Evolutionary conservation across 2,888 invertebrate species (phyloP).

Genomic region (Cephonodes hylas): DNA sequence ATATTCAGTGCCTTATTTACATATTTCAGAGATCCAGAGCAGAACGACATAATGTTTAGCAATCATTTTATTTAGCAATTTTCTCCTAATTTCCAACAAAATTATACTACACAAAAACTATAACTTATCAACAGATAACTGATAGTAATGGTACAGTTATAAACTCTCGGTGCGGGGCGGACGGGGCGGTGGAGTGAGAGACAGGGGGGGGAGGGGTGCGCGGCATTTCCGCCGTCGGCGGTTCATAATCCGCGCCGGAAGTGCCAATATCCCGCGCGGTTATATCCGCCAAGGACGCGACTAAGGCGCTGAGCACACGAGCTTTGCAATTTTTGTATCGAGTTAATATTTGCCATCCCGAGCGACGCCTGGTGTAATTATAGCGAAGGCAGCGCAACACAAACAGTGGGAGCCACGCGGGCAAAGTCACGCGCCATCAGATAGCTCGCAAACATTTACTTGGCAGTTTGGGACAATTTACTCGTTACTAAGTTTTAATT

Average conservation of each 20-base stretch:
- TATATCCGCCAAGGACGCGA: not conserved
- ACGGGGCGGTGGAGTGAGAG: not conserved
- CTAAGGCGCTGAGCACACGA: not conserved
- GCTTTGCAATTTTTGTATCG: not conserved
- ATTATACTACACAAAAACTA: not conserved
- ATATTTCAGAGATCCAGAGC: too few relatives aligned
- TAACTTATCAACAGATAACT: not conserved
- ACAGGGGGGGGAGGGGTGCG: not conserved
- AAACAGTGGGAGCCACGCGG: not conserved
- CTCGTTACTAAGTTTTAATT: not conserved
- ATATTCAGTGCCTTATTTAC: too few relatives aligned
- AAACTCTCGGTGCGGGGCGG: not conserved
- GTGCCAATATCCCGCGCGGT: slow-evolving; percentile 9
- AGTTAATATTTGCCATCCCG: not conserved
- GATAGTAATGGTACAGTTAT: not conserved
- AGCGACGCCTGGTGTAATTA: not conserved
- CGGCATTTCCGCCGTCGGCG: not conserved
- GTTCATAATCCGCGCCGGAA: slow-evolving; percentile 8
- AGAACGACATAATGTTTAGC: too few relatives aligned
- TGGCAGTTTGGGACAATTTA: not conserved
- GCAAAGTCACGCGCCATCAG: not conserved
- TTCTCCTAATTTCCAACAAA: not conserved
- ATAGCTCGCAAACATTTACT: slow-evolving; percentile 4
- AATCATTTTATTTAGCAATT: too few relatives aligned
- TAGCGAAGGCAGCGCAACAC: not conserved